Evolutionary conservation across 2,888 invertebrate species (phyloP), one percentile per base, ranked within the genome.

Genomic region (Hyles lineata): DNA sequence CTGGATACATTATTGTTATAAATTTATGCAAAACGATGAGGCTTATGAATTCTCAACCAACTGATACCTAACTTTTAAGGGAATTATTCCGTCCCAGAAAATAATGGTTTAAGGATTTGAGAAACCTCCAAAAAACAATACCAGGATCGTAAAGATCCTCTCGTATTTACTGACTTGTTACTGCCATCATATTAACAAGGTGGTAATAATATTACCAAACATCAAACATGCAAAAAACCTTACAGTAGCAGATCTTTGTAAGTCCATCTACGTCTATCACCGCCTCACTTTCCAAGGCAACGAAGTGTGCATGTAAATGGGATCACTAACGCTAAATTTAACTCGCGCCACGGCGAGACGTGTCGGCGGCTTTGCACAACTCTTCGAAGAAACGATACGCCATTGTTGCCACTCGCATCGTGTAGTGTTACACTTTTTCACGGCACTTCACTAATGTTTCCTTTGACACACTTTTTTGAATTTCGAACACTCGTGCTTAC

Each of bases 311-410:
- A 86, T 84, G 80, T 81, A 88, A 85, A 92, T 91, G 87, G 85
- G 90, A 94, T 94, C 89, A 92, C 89, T 92, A 88, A 91, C 93
- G 92, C 93, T 93, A 93, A 94, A 94, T 94, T 93, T 92, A 93
- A 93, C 92, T 79, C 80, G 81, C 81, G 85, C 83, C 85, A 80
- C 81, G 82, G 76, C 76, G 80, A 85, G 86, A 85, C 86, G 85
- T 80, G 83, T 83, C 89, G 91, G 89, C 89, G 81, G 85, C 67
- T 86, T 85, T 75, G 82, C 79, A 76, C 78, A 81, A 77, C 82
- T 82, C 80, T 93, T 93, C 91, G 88, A 84, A 82, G 92, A 93
- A 93, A 77, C 90, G 87, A 93, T 89, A 87, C 87, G 85, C 92
- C 89, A 93, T 94, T 94, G 94, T 94, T 88, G 92, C 91, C 87